Evolutionary conservation across 2,113 vertebrate species (phyloP).

Genomic region (Etheostoma spectabile): DNA sequence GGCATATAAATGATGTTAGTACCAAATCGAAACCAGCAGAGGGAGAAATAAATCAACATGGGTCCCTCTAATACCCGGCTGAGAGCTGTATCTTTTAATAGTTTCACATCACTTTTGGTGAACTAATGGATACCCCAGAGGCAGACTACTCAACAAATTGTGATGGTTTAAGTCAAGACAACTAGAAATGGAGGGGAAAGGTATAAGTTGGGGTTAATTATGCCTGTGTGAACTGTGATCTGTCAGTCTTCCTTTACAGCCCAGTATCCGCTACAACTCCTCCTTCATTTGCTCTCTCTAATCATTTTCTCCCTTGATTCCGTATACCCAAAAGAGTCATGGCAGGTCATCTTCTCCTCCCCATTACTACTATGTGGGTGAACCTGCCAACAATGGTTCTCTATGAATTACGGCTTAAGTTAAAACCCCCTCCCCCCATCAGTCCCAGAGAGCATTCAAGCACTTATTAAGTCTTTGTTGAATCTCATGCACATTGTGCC

Average conservation of each 20-base stretch:
- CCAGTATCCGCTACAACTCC: conserved; percentile 6
- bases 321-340: conserved; percentile 19
- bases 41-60: not conserved
- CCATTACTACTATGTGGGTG: conserved; percentile 5
- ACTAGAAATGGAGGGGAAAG: not conserved
- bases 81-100: not conserved
- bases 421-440: not conserved
- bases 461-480: conserved; percentile 42
- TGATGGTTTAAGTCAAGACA: not conserved
- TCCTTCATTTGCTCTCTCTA: conserved; percentile 48
- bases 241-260: conserved; percentile 17
- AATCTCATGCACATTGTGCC: conserved; percentile 8
- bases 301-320: conserved; percentile 16
- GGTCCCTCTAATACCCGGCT: not conserved
- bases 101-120: conserved; percentile 13
- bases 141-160: not conserved
- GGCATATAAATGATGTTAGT: conserved; percentile 24
- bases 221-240: conserved; percentile 17
- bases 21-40: conserved; percentile 51
- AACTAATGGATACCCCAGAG: not conserved
- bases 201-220: not conserved
- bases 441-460: conserved; percentile 44
- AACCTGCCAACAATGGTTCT: conserved; percentile 56
- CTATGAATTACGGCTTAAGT: conserved; percentile 46
- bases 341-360: conserved; percentile 59